Evolutionary conservation across 2,113 vertebrate genomes (phyloP).

Genomic region (Anhinga anhinga): DNA sequence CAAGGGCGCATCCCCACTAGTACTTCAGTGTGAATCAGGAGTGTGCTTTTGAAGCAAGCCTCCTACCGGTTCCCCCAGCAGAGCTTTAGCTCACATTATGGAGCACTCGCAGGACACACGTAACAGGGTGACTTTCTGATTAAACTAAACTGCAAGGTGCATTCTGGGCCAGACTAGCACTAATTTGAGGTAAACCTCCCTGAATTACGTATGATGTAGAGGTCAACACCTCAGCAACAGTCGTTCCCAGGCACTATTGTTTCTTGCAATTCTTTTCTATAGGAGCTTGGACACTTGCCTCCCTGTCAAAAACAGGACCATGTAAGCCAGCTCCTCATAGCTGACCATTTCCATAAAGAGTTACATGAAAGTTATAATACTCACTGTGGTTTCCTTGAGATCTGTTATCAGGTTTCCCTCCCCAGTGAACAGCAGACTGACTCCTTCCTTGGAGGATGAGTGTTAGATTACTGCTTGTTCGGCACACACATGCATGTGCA

Average conservation of each 20-base stretch:
- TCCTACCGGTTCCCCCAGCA: accelerated
- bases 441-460: background rate
- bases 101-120: background rate
- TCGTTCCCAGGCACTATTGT: background rate
- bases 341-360: background rate
- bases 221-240: background rate
- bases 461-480: background rate
- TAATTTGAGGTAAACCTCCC: background rate
- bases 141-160: background rate
- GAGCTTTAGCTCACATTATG: background rate
- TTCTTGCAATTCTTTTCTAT: background rate
- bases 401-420: background rate
- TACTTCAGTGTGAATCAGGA: background rate
- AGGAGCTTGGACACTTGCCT: background rate
- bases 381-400: background rate
- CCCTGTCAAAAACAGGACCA: background rate
- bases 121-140: background rate
- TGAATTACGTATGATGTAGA: background rate
- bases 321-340: background rate
- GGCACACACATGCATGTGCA: accelerated
- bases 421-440: background rate
- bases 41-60: background rate
- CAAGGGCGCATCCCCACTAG: accelerated
- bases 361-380: background rate
- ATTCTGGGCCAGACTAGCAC: background rate